phyloP scores from a whole-genome alignment of 2,888 invertebrate genomes.

The Lamellibrachia columna region DNA sequence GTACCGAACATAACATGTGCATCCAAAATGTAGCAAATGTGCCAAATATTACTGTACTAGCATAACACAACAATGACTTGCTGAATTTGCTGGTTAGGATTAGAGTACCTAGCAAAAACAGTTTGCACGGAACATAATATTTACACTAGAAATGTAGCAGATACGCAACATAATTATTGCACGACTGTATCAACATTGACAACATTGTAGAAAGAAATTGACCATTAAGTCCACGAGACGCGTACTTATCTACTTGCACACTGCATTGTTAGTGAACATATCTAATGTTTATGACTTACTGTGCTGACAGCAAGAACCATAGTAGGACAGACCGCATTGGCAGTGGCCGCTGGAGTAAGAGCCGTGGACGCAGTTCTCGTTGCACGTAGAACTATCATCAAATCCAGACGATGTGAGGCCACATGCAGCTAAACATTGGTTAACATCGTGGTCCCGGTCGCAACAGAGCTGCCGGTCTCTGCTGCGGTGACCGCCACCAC shows the following conservation, averaged over 20 bases:
- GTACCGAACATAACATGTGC: too few relatives aligned
- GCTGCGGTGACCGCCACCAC: slow-evolving; percentile 43
- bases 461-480: slow-evolving; percentile 33
- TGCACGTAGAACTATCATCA: background rate
- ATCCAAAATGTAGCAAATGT: too few relatives aligned
- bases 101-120: too few relatives aligned
- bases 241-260: background rate
- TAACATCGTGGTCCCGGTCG: background rate
- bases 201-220: too few relatives aligned
- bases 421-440: background rate
- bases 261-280: background rate
- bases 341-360: background rate
- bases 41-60: too few relatives aligned
- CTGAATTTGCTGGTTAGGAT: too few relatives aligned
- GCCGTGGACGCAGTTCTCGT: background rate
- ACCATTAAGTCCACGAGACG: background rate
- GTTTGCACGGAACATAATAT: too few relatives aligned
- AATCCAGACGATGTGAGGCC: background rate
- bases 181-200: too few relatives aligned
- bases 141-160: too few relatives aligned
- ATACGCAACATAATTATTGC: too few relatives aligned
- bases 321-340: background rate
- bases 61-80: too few relatives aligned
- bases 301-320: background rate
- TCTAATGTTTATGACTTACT: background rate